Evolutionary conservation across 2,888 invertebrate genomes (phyloP).

Genomic region (Chaetoderma sp.): DNA sequence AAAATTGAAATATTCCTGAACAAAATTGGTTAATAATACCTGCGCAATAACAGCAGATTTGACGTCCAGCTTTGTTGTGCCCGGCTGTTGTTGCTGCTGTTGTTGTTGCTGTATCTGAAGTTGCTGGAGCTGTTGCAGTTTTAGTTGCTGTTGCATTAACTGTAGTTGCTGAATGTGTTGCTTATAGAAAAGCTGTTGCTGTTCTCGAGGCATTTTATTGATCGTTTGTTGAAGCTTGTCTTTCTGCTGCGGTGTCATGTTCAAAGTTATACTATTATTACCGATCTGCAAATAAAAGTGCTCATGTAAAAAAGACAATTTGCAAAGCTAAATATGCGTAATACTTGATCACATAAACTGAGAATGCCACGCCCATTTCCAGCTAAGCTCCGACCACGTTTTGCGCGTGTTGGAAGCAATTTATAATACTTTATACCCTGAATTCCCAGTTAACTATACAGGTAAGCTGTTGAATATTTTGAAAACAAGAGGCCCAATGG

Average conservation of each 20-base stretch:
- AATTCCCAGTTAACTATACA: no score
- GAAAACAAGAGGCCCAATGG: no score
- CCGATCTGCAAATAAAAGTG: constrained; percentile 60
- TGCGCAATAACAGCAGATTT: no score
- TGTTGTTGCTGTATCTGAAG: constrained; percentile 33
- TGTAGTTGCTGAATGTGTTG: constrained; percentile 50
- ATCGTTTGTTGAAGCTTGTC: constrained; percentile 54
- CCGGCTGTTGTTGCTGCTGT: constrained; percentile 34
- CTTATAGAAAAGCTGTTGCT: constrained; percentile 58
- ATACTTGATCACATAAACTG: no score
- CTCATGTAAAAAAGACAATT: background rate
- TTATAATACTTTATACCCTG: no score
- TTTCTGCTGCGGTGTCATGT: constrained; percentile 56
- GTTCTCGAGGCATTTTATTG: constrained; percentile 56
- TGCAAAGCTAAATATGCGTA: background rate
- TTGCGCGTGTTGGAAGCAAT: no score
- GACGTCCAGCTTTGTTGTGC: background rate
- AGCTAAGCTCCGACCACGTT: no score
- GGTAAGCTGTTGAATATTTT: no score
- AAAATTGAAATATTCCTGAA: no score
- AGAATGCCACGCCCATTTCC: no score
- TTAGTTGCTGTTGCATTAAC: constrained; percentile 44
- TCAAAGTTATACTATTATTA: constrained; percentile 69
- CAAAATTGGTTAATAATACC: no score
- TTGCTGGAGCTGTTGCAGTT: constrained; percentile 30